These are phyloP conservation scores for Phalacrocorax carbo DNA, from an alignment of 2,113 vertebrate genomes.

Conservation along the genomic window DNA sequence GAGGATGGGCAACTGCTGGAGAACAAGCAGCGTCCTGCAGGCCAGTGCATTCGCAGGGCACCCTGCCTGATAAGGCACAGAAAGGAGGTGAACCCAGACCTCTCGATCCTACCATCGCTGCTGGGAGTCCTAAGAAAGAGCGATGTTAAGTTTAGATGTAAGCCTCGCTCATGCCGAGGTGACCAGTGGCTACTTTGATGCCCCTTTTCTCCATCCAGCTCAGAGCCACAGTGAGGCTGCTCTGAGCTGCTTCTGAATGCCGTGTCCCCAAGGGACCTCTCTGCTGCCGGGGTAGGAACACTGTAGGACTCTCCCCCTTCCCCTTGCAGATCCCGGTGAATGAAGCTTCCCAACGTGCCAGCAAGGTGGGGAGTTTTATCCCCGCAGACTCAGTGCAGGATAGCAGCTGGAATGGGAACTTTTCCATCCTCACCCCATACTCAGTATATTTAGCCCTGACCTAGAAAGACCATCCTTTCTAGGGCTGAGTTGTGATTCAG, in stretches of 20 bases:
- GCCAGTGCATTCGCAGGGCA: neutral
- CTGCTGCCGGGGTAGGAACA: neutral
- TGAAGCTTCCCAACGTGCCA: neutral
- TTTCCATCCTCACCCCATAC: conserved; percentile 55
- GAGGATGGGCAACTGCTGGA: neutral
- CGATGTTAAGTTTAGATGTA: accelerated
- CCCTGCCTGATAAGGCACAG: neutral
- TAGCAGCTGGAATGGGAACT: conserved; percentile 47
- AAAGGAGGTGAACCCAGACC: neutral
- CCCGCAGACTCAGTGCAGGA: neutral
- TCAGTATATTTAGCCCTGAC: conserved; percentile 60
- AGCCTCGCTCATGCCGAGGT: neutral
- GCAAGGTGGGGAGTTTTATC: neutral
- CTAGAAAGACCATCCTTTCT: conserved; percentile 65
- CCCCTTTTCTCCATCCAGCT: neutral
- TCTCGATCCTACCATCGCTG: neutral
- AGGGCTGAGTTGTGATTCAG: conserved; percentile 67
- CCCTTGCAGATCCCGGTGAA: neutral
- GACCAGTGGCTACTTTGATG: neutral
- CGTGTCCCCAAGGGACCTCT: neutral
- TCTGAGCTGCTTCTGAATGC: accelerated
- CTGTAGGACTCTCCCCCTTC: neutral
- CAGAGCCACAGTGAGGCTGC: neutral
- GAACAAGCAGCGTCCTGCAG: neutral
- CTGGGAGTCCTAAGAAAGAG: neutral